Evolutionary conservation across 2,113 vertebrate genomes (phyloP).

Genomic region (Aegithalos caudatus): DNA sequence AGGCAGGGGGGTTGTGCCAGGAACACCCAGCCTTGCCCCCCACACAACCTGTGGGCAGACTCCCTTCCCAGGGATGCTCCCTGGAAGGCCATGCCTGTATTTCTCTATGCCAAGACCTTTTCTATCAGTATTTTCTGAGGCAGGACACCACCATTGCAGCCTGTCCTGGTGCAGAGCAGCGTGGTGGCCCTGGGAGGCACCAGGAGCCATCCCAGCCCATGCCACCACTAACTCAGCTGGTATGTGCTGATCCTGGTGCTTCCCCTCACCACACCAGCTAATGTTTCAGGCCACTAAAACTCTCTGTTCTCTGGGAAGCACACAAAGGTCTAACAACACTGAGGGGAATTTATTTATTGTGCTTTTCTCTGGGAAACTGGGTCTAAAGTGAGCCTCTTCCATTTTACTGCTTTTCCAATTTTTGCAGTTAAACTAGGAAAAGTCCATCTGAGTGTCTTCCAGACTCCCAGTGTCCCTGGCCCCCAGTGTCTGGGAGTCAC

Average conservation of each 20-base stretch:
- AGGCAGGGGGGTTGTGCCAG: background rate
- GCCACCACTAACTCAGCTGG: background rate
- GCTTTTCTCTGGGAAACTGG: slow-evolving; percentile 34
- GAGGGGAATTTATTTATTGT: slow-evolving; percentile 52
- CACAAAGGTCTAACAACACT: slow-evolving; percentile 27
- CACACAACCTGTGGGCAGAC: rapidly evolving
- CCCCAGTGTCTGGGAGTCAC: background rate
- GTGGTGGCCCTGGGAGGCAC: rapidly evolving
- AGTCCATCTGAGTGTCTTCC: slow-evolving; percentile 29
- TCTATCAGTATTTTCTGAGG: background rate
- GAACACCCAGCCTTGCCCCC: background rate
- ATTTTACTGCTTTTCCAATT: slow-evolving; percentile 69
- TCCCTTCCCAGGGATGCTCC: background rate
- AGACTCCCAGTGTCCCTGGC: background rate
- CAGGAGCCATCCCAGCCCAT: background rate
- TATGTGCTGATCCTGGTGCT: background rate
- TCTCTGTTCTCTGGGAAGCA: slow-evolving; percentile 5
- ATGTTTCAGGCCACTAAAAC: slow-evolving; percentile 24
- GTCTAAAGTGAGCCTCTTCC: slow-evolving; percentile 28
- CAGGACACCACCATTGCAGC: background rate
- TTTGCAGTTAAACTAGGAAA: slow-evolving; percentile 50
- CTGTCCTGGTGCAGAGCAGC: background rate
- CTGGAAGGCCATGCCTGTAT: background rate
- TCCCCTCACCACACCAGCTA: background rate
- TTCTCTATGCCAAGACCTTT: background rate